phyloP scores from a whole-genome alignment of 2,113 vertebrate genomes.

The Oreochromis niloticus region DNA sequence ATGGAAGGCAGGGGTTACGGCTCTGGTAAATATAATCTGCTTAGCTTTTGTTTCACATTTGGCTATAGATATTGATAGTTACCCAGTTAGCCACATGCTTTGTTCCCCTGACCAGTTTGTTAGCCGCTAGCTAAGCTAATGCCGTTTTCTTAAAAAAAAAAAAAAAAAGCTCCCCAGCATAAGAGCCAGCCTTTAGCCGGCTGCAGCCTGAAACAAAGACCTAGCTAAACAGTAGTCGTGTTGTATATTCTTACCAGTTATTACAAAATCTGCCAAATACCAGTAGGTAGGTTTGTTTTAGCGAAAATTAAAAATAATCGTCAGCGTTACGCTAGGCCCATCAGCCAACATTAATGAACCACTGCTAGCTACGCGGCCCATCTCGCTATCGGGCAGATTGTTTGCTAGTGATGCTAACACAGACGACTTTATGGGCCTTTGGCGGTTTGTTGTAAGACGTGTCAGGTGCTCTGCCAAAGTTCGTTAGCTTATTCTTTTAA shows the following conservation, averaged over 20 bases:
- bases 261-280: neutral
- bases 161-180: neutral
- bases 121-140: neutral
- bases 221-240: neutral
- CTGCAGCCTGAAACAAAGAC: neutral
- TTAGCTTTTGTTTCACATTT: neutral
- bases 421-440: neutral
- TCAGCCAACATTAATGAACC: neutral
- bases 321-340: neutral
- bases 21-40: conserved; percentile 41
- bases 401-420: neutral
- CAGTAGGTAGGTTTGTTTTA: neutral
- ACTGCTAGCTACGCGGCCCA: neutral
- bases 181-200: neutral
- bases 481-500: neutral
- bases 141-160: neutral
- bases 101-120: neutral
- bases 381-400: neutral
- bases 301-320: neutral
- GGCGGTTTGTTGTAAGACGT: neutral
- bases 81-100: neutral
- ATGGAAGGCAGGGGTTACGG: conserved; percentile 71
- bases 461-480: neutral
- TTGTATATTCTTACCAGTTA: neutral
- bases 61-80: neutral